phyloP scores from a whole-genome alignment of 1,140 invertebrate genomes.

The Drosophila kanapiae region DNA sequence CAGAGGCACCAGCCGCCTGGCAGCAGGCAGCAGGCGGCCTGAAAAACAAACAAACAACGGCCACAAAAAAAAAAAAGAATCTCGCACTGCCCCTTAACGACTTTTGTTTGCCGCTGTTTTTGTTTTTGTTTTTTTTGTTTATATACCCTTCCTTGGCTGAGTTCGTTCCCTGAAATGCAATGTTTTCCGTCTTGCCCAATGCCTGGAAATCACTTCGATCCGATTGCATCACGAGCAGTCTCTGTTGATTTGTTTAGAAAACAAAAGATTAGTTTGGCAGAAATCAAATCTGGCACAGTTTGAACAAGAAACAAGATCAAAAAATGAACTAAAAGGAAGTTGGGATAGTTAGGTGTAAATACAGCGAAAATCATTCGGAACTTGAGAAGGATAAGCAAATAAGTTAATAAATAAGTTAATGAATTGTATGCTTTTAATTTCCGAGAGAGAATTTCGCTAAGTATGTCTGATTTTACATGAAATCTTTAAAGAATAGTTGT shows the following conservation, averaged over 20 bases:
- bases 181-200: conserved; percentile 32
- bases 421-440: neutral
- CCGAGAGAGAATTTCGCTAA: neutral
- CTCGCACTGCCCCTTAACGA: conserved; percentile 57
- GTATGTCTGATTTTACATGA: too few relatives aligned
- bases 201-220: conserved; percentile 11
- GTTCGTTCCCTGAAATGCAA: neutral
- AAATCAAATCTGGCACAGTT: conserved; percentile 4
- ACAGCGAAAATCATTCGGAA: too few relatives aligned
- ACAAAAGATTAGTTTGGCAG: conserved; percentile 1
- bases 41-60: conserved; percentile 55
- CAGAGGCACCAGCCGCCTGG: conserved; percentile 1
- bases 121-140: conserved; percentile 10
- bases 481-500: too few relatives aligned
- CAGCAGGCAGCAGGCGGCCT: conserved; percentile 35
- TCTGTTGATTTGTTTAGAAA: conserved; percentile 15
- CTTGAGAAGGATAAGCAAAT: neutral
- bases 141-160: conserved; percentile 21
- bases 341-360: neutral
- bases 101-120: conserved; percentile 55
- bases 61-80: conserved; percentile 16
- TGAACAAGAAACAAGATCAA: too few relatives aligned
- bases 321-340: neutral
- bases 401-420: neutral
- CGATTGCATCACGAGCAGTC: conserved; percentile 8